Conservation (phyloP, 2,797 vertebrate genomes). For the Cirrhinus molitorella region DNA sequence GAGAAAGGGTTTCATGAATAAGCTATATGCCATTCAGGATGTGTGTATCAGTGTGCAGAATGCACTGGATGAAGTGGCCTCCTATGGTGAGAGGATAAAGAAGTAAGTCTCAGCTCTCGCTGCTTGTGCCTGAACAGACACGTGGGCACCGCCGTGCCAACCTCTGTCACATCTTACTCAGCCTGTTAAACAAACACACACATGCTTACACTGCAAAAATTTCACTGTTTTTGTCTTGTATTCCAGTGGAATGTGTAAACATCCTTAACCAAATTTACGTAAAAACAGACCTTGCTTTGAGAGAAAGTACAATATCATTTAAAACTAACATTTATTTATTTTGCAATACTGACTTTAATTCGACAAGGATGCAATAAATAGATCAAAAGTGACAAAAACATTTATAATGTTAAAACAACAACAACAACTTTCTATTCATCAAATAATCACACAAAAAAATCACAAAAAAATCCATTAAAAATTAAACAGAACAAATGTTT, state of each 20-base stretch:
- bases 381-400: not conserved
- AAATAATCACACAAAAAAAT: not conserved
- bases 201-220: not conserved
- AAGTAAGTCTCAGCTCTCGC: constrained; percentile 88
- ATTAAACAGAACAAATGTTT: not conserved
- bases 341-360: not conserved
- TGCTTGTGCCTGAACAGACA: constrained; percentile 70
- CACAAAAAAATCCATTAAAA: not conserved
- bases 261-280: not conserved
- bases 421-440: not conserved
- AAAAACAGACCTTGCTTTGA: not conserved
- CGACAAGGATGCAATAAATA: not conserved
- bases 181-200: constrained; percentile 30
- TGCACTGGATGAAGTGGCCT: constrained; percentile 95
- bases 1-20: constrained; percentile 98
- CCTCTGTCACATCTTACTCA: constrained; percentile 38
- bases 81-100: constrained; percentile 96
- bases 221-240: not conserved
- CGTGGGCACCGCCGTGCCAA: constrained; percentile 38
- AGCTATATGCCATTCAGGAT: constrained; percentile 98
- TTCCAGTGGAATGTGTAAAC: not conserved
- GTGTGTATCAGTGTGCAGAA: constrained; percentile 97
- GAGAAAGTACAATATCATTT: not conserved
- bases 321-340: not conserved
- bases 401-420: not conserved